Evolutionary conservation across 2,113 vertebrate species (phyloP).

Genomic region (Anoplopoma fimbria): DNA sequence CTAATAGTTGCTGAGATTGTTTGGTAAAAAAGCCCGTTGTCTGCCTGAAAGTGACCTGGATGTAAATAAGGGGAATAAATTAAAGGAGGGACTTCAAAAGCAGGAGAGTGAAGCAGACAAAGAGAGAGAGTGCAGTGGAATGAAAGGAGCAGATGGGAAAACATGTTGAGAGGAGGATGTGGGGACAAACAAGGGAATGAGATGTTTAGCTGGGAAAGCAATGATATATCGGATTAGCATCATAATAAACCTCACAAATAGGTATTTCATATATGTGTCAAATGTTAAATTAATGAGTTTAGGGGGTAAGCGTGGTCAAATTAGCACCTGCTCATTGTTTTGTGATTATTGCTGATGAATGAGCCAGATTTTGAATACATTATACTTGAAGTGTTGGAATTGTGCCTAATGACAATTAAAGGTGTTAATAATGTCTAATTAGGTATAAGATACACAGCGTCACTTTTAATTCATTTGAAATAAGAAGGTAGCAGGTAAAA

Average conservation of each 20-base stretch:
- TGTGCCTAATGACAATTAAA: background rate
- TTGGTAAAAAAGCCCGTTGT: background rate
- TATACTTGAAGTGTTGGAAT: background rate
- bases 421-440: too few relatives aligned
- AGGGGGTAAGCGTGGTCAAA: background rate
- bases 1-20: background rate
- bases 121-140: background rate
- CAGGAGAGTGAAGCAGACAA: conserved; percentile 4
- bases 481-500: too few relatives aligned
- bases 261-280: background rate
- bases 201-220: conserved; percentile 13
- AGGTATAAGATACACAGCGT: too few relatives aligned
- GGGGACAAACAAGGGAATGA: conserved; percentile 31
- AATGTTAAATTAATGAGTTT: conserved; percentile 1
- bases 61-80: conserved; percentile 35
- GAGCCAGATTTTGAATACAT: background rate
- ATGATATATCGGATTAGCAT: conserved; percentile 37
- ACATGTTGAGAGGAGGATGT: conserved; percentile 24
- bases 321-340: conserved; percentile 18
- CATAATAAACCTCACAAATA: conserved; percentile 24
- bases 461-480: too few relatives aligned
- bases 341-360: conserved; percentile 4
- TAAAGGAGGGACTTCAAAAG: conserved; percentile 32
- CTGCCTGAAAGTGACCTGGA: conserved; percentile 32
- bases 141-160: conserved; percentile 32